A percentile compares a stretch with the other conserved stretches of the same genome.
phyloP scores from a whole-genome alignment of 2,888 invertebrate genomes.

The Lysandra bellargus region DNA sequence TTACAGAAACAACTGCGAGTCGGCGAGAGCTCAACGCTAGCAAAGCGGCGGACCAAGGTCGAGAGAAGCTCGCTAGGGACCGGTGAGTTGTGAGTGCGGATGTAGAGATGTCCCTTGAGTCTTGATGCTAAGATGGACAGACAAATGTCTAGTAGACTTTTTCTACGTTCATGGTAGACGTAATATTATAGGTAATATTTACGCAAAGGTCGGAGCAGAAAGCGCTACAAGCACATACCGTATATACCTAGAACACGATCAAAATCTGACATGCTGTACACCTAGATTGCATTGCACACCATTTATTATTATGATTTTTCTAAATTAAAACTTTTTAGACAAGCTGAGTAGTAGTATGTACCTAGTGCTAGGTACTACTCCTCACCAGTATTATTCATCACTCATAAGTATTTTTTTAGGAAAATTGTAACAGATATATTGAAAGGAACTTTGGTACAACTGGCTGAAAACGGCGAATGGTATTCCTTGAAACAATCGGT shows the following conservation, averaged over 20 bases:
- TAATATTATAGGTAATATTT: no score
- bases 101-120: conserved; percentile 1
- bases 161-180: no score
- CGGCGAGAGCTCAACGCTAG: conserved; percentile 38
- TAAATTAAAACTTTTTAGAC: no score
- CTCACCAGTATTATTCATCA: no score
- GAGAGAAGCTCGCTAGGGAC: conserved; percentile 56
- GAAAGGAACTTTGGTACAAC: conserved; percentile 55
- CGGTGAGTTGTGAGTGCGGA: conserved; percentile 52
- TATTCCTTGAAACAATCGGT: conserved; percentile 51
- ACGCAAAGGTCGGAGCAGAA: no score
- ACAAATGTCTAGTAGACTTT: not conserved
- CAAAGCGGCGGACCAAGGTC: conserved; percentile 26
- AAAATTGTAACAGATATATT: conserved; percentile 54
- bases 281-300: no score
- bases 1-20: conserved; percentile 59
- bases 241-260: no score
- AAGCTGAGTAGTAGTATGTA: no score
- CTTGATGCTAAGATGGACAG: not conserved
- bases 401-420: conserved; percentile 47
- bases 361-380: no score
- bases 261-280: no score
- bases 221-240: no score
- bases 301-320: no score
- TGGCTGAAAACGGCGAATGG: conserved; percentile 55